Evolutionary conservation across 2,797 vertebrate genomes (phyloP).

Genomic region (Euphonia xanthogaster): DNA sequence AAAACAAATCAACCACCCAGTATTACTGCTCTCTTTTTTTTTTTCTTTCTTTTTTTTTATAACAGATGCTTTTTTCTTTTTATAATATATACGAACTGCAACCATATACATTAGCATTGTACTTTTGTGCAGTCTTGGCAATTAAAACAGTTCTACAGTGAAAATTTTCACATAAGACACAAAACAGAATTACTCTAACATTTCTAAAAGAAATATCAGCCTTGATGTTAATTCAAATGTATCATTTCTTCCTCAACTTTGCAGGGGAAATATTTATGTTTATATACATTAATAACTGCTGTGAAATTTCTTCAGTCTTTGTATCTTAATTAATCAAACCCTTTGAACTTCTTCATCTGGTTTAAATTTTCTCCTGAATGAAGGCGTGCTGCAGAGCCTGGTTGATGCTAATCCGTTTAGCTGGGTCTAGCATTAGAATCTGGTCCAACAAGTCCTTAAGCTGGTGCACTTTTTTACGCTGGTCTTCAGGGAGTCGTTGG

Average conservation of each 20-base stretch:
- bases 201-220: slow-evolving; percentile 84
- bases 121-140: slow-evolving; percentile 83
- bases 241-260: slow-evolving; percentile 84
- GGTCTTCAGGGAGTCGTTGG: slow-evolving; percentile 98
- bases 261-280: slow-evolving; percentile 85
- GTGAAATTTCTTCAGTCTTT: slow-evolving; percentile 85
- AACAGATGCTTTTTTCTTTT: slow-evolving; percentile 72
- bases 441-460: slow-evolving; percentile 98
- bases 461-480: slow-evolving; percentile 98
- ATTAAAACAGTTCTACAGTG: slow-evolving; percentile 84
- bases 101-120: slow-evolving; percentile 78
- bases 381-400: slow-evolving; percentile 98
- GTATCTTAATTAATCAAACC: slow-evolving; percentile 84
- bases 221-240: slow-evolving; percentile 82
- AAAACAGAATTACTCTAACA: slow-evolving; percentile 81
- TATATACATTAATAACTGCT: slow-evolving; percentile 87
- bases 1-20: slow-evolving; percentile 83
- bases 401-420: slow-evolving; percentile 99
- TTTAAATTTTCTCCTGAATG: slow-evolving; percentile 99
- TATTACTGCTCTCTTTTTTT: slow-evolving; percentile 71
- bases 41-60: slow-evolving; percentile 6
- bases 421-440: slow-evolving; percentile 98
- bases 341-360: slow-evolving; percentile 79
- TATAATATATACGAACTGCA: slow-evolving; percentile 78
- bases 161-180: slow-evolving; percentile 82